Percentiles rank a stretch among this genome's conserved stretches.
These are phyloP conservation scores for Dolichotis patagonum DNA, from an alignment of 2,113 vertebrate genomes.

Conservation along the genomic window DNA sequence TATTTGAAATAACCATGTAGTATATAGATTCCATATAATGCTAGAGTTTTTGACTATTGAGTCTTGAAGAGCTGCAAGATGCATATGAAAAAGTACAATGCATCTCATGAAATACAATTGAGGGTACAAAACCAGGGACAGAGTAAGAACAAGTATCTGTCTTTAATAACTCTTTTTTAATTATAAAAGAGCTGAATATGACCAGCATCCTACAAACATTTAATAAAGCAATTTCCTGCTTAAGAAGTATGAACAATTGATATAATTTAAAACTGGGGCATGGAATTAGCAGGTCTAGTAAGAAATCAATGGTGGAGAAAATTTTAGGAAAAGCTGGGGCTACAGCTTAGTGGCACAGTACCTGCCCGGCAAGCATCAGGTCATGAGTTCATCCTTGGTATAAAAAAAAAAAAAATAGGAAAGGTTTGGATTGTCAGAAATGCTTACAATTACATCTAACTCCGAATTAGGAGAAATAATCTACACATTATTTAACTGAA, in stretches of 20 bases:
- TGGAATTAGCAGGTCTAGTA: background rate
- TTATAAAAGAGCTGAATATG: background rate
- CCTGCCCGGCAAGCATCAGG: too few relatives aligned
- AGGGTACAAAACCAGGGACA: accelerated
- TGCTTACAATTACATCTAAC: background rate
- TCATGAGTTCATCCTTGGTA: too few relatives aligned
- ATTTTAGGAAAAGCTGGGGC: background rate
- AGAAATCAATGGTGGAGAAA: background rate
- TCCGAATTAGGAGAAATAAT: background rate
- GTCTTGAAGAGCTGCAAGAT: background rate
- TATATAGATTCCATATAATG: background rate
- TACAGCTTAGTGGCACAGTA: too few relatives aligned
- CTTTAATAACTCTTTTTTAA: background rate
- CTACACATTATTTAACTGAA: background rate
- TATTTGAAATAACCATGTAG: background rate
- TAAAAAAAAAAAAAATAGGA: background rate
- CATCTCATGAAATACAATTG: background rate
- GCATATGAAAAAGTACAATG: background rate
- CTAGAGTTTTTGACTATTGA: background rate
- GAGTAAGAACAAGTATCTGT: background rate
- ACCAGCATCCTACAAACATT: background rate
- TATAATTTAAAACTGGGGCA: background rate
- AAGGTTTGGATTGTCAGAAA: background rate
- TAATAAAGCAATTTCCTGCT: background rate
- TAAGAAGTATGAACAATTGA: background rate